These are phyloP conservation scores for Oreochromis niloticus DNA, from an alignment of 2,113 vertebrate genomes.

Conservation along the genomic window DNA sequence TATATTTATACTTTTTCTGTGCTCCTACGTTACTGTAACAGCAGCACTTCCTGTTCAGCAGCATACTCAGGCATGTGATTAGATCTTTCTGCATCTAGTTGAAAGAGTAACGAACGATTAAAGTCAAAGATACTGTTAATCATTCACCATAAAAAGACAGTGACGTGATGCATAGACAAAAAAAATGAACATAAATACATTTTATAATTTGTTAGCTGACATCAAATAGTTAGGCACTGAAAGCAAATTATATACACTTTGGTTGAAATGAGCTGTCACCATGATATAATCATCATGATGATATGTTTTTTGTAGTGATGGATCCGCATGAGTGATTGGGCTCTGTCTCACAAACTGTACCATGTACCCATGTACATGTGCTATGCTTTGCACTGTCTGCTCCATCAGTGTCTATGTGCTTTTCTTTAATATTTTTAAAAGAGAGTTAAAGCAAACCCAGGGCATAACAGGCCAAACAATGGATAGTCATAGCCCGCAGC, in stretches of 20 bases:
- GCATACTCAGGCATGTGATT: neutral
- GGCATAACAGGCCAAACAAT: slow-evolving; percentile 15
- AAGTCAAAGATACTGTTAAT: neutral
- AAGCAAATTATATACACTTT: neutral
- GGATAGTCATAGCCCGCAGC: slow-evolving; percentile 31
- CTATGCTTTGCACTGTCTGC: neutral
- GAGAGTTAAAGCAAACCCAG: slow-evolving; percentile 1
- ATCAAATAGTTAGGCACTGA: neutral
- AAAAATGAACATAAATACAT: neutral
- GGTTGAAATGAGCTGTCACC: neutral
- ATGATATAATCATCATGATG: neutral
- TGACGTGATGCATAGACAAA: neutral
- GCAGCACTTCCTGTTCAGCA: neutral
- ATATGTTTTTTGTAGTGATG: neutral
- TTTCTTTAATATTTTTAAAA: neutral
- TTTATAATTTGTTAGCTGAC: neutral
- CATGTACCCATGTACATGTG: neutral
- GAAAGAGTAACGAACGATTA: neutral
- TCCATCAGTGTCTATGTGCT: neutral
- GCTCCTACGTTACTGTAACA: neutral
- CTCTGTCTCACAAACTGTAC: neutral
- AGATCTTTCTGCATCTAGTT: neutral
- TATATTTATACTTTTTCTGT: neutral
- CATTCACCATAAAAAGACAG: neutral
- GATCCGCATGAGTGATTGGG: neutral